Base-by-base conservation (phyloP, 2,797 vertebrate genomes). In the Furcifer pardalis region DNA sequence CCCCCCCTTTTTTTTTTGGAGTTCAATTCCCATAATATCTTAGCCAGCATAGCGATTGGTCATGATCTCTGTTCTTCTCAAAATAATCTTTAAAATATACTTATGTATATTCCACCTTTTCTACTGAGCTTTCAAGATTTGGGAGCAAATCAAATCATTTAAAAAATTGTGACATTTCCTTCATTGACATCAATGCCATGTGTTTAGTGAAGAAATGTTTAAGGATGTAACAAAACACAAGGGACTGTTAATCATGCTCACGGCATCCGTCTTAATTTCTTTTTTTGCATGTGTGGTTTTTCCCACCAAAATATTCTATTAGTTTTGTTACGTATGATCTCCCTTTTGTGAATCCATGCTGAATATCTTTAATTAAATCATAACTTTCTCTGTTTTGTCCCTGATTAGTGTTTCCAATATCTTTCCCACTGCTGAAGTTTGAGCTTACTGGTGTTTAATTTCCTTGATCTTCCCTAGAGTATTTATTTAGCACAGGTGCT, bases 341-440 rank as follows among this genome's bases (percentile, higher is more conserved):
- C 94, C 94, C 92, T 95, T 96, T 96, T 96, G 94, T 95, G 96
- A 96, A 95, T 94, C 93, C 94, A 90, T 95, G 95, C 94, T 95
- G 95, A 96, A 95, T 96, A 96, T 95, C 96, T 96, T 96, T 95
- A 96, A 96, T 96, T 96, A 96, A 96, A 96, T 96, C 95, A 94
- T 96, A 96, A 96, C 94, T 96, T 96, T 93, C 92, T 90, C 91
- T 94, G 91, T 95, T 96, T 96, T 94, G 95, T 91, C 93, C 92
- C 92, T 95, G 95, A 96, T 95, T 95, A 95, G 94, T 92, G 92
- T 94, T 94, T 95, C 92, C 92, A 95, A 79, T 95, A 92, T 94
- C 95, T 94, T 94, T 90, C 94, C 92, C 87, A 93, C 91, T 71
- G 93, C 92, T 94, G 92, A 93, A 94, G 93, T 93, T 90, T 15